Conservation (phyloP, 1,140 invertebrate species). For the Drosophila sucinea region DNA sequence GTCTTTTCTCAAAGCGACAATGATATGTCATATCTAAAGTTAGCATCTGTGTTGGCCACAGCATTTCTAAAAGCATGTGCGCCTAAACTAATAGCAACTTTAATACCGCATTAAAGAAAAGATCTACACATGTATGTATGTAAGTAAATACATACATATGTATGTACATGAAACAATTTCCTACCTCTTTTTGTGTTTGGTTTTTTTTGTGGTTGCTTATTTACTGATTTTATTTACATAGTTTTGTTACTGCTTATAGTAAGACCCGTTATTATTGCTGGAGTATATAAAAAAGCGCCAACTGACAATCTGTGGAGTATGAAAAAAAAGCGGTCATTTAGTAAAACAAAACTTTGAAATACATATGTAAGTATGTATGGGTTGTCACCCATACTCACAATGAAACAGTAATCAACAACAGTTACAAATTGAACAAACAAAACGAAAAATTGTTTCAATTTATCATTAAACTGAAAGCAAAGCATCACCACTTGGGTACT, state of each 20-base stretch:
- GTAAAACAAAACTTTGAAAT: neutral
- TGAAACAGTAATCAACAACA: constrained; percentile 5
- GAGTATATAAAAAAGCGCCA: constrained; percentile 31
- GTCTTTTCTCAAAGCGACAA: too few relatives aligned
- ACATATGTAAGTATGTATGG: neutral
- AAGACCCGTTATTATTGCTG: constrained; percentile 66
- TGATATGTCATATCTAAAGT: too few relatives aligned
- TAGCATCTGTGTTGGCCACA: too few relatives aligned
- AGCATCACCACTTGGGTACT: constrained; percentile 60
- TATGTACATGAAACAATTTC: too few relatives aligned
- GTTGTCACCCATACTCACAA: constrained; percentile 26
- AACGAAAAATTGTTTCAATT: constrained; percentile 6
- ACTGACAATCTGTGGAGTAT: constrained; percentile 22
- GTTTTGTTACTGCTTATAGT: constrained; percentile 57
- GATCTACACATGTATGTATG: neutral
- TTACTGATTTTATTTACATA: constrained; percentile 48
- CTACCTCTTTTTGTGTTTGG: too few relatives aligned
- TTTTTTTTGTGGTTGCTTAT: constrained; percentile 14
- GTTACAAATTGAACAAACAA: neutral
- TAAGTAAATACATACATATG: neutral
- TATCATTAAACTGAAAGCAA: constrained; percentile 24
- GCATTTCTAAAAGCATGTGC: too few relatives aligned
- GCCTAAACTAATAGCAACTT: too few relatives aligned
- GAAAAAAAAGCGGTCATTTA: neutral
- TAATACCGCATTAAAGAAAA: neutral